Percentiles rank a stretch among this genome's conserved stretches.
Evolutionary conservation across 64 coral and sea anemone species (phyloP).

Genomic region (Montipora cactus): DNA sequence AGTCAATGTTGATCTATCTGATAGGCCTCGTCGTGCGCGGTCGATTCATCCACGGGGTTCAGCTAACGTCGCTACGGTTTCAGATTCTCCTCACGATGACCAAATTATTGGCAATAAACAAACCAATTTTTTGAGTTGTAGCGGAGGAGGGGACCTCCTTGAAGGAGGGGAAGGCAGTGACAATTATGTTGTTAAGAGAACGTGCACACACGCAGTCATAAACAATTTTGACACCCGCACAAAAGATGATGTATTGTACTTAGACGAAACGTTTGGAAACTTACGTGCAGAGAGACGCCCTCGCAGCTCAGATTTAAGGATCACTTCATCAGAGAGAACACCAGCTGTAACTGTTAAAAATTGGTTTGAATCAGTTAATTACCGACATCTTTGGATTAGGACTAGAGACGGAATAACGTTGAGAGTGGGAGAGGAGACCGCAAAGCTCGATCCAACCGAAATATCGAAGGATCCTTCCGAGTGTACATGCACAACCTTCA

Average conservation of each 20-base stretch:
- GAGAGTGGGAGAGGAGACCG: not conserved
- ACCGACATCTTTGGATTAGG: slow-evolving; percentile 32
- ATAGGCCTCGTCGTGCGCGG: not conserved
- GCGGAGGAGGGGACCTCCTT: slow-evolving; percentile 31
- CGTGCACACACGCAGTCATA: not conserved
- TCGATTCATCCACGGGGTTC: not conserved
- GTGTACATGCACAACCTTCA: not conserved
- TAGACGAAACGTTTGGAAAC: slow-evolving; percentile 40
- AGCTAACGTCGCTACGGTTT: slow-evolving; percentile 23
- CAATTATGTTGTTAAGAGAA: slow-evolving; percentile 52
- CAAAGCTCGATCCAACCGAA: slow-evolving; percentile 27
- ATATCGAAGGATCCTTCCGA: slow-evolving; percentile 45
- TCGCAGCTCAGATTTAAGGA: not conserved
- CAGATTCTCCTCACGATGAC: slow-evolving; percentile 47
- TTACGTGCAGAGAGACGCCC: not conserved
- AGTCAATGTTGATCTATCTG: slow-evolving; percentile 25
- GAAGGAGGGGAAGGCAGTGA: slow-evolving; percentile 27
- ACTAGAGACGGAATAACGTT: slow-evolving; percentile 47
- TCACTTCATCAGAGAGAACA: not conserved
- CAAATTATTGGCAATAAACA: slow-evolving; percentile 20
- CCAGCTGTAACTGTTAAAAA: not conserved
- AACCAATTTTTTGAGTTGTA: slow-evolving; percentile 44
- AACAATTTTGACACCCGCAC: slow-evolving; percentile 23
- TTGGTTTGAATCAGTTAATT: slow-evolving; percentile 12
- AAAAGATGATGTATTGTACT: slow-evolving; percentile 41